phyloP scores from a whole-genome alignment of 1,140 invertebrate species.

The Meloidogyne chitwoodi region DNA sequence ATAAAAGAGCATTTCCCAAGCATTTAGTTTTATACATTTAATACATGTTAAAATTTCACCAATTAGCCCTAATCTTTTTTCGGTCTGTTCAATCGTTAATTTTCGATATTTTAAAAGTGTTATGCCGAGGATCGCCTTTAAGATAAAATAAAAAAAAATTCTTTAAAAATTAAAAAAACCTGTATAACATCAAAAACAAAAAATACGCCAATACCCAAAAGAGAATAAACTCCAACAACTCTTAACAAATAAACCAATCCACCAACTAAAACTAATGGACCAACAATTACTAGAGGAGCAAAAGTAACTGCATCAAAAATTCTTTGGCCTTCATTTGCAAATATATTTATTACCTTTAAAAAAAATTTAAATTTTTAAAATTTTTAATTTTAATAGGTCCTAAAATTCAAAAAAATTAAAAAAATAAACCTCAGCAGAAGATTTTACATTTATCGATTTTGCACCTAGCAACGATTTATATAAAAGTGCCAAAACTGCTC shows the following conservation, averaged over 20 bases:
- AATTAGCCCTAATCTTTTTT: constrained; percentile 63
- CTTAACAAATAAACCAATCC: constrained; percentile 67
- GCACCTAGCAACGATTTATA: constrained; percentile 69
- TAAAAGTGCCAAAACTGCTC: constrained; percentile 67
- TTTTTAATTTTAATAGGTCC: neutral
- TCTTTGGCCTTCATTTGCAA: constrained; percentile 69
- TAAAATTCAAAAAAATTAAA: constrained; percentile 6
- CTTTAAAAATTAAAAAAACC: constrained; percentile 60
- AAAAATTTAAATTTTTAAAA: neutral
- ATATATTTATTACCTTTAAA: constrained; percentile 69
- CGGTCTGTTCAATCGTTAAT: constrained; percentile 60
- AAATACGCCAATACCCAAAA: constrained; percentile 68
- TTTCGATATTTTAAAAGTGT: constrained; percentile 60
- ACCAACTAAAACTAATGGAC: constrained; percentile 67
- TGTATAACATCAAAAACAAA: constrained; percentile 69
- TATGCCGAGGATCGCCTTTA: constrained; percentile 62
- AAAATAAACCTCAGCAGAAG: constrained; percentile 66
- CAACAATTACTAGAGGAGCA: constrained; percentile 67
- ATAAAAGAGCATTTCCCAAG: constrained; percentile 78
- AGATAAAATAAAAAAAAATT: constrained; percentile 42
- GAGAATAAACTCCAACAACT: constrained; percentile 67
- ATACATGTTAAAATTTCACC: constrained; percentile 66
- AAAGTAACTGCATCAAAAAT: constrained; percentile 69
- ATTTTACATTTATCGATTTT: constrained; percentile 65
- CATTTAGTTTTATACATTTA: constrained; percentile 81